phyloP scores from a whole-genome alignment of 1,140 invertebrate genomes.

The Drosophila varians region DNA sequence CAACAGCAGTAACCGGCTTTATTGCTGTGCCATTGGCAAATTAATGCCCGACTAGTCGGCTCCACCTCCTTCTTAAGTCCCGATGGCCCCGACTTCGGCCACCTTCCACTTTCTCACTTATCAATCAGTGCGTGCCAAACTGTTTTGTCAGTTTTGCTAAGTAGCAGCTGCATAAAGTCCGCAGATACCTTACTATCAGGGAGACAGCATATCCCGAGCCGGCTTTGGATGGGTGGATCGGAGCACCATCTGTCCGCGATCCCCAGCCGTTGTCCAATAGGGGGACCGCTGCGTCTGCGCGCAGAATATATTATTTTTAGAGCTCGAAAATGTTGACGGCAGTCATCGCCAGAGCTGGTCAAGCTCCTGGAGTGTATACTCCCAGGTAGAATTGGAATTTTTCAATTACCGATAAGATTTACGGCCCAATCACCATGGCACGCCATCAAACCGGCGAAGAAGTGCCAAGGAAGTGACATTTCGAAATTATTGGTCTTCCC shows the following conservation, averaged over 20 bases:
- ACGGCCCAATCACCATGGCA: slow-evolving; percentile 43
- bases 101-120: slow-evolving; percentile 49
- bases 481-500: neutral
- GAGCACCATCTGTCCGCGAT: neutral
- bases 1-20: neutral
- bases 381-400: slow-evolving; percentile 64
- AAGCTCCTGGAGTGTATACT: slow-evolving; percentile 48
- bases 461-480: slow-evolving; percentile 18
- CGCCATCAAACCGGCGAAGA: slow-evolving; percentile 14
- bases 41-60: slow-evolving; percentile 36
- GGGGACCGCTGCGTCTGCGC: slow-evolving; percentile 47
- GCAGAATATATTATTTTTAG: slow-evolving; percentile 70
- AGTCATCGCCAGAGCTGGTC: slow-evolving; percentile 54
- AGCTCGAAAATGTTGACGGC: too few species aligned
- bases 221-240: slow-evolving; percentile 23
- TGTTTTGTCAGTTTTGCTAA: slow-evolving; percentile 76
- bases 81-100: neutral
- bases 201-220: slow-evolving; percentile 23
- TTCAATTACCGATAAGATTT: slow-evolving; percentile 59
- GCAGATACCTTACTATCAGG: slow-evolving; percentile 33
- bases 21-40: slow-evolving; percentile 18
- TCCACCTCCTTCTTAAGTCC: neutral
- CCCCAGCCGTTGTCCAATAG: slow-evolving; percentile 1
- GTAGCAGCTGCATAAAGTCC: slow-evolving; percentile 68
- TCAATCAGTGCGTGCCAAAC: slow-evolving; percentile 80